Evolutionary conservation across 2,888 invertebrate genomes (phyloP), one percentile per base, ranked within the genome.

Genomic region (Meandrusa payeni): DNA sequence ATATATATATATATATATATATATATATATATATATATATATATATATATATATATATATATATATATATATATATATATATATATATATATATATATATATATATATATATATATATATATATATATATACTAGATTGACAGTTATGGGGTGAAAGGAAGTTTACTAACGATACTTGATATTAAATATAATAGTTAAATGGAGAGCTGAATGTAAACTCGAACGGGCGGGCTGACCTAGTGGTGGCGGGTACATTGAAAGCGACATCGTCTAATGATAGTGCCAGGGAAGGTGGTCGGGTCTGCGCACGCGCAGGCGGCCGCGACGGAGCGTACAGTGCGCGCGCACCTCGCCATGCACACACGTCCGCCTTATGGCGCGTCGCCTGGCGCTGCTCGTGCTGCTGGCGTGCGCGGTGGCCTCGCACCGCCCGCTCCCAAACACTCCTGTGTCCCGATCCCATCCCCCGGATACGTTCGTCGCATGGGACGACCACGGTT

Each of bases 261-360:
- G 83, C 74, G 82, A 81, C 70, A 78, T 69, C 70, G 64, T 52
- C 42, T 76, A 77, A 80, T 76, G 65, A 69, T 64, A 65, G 79
- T 68, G 78, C 77, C 57, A 60, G 61, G 61, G 61, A 58, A 74
- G 82, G 80, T 76, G 76, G 73, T 76, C 71, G 69, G 72, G 68
- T 57, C 55, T 55, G 59, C 54, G 59, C 54, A 46, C 55, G 52
- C 61, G 48, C n/a, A n/a, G n/a, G n/a, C n/a, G 39, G 59, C 52
- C 53, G 59, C 56, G 49, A 52, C 55, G 57, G 54, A 59, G 64
- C 54, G 68, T 79, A 85, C 68, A 85, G 85, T 80, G 85, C 86
- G 68, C 80, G 76, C 76, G 86, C 87, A 78, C 77, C 80, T 76
- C 87, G 87, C 75, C 87, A 88, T 83, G 88, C 80, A 71, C 81